These are phyloP conservation scores for Branchipolynoe longqiensis DNA, from an alignment of 2,888 invertebrate species.

Conservation along the genomic window DNA sequence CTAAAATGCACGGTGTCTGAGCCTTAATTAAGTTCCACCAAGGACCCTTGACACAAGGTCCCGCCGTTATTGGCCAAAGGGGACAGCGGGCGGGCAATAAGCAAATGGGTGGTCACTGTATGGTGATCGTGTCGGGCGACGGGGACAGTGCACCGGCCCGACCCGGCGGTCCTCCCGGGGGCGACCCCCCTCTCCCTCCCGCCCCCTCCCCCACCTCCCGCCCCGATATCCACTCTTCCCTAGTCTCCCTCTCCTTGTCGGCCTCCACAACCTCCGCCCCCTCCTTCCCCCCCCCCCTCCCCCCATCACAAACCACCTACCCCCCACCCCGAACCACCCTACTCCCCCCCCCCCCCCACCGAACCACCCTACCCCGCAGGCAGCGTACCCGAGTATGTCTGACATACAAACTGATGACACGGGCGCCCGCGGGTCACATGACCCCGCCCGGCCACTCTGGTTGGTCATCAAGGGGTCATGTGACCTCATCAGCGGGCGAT, in stretches of 20 bases:
- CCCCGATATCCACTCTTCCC: too few species aligned
- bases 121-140: not conserved
- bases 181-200: not conserved
- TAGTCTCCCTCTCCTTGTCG: not conserved
- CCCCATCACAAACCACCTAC: not conserved
- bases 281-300: not conserved
- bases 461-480: slow-evolving; percentile 55
- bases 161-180: not conserved
- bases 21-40: slow-evolving; percentile 41
- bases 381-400: slow-evolving; percentile 17
- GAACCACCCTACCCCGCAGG: not conserved
- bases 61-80: slow-evolving; percentile 40
- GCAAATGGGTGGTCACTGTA: slow-evolving; percentile 55
- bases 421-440: slow-evolving; percentile 45
- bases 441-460: slow-evolving; percentile 46
- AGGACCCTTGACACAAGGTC: slow-evolving; percentile 53
- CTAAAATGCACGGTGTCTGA: slow-evolving; percentile 26
- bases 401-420: slow-evolving; percentile 57
- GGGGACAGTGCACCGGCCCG: not conserved
- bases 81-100: slow-evolving; percentile 51
- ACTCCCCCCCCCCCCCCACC: not conserved
- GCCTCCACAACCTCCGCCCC: not conserved
- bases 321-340: not conserved
- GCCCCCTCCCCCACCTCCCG: not conserved
- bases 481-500: slow-evolving; percentile 54